Evolutionary conservation across 2,113 vertebrate genomes (phyloP).

Genomic region (Burhinus oedicnemus): DNA sequence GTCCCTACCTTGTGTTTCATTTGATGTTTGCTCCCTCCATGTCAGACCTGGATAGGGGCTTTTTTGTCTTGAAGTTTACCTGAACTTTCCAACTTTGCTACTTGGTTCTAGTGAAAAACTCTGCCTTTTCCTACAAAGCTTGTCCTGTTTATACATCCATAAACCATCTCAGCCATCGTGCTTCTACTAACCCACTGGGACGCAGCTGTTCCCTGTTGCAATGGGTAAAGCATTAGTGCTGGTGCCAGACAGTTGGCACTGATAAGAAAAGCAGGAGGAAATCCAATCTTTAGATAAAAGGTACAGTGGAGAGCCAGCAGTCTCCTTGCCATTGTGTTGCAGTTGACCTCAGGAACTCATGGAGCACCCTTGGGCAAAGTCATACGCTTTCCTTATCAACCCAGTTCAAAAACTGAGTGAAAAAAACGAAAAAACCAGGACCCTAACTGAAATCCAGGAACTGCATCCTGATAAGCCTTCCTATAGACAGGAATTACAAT

Average conservation of each 20-base stretch:
- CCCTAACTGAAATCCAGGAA: background rate
- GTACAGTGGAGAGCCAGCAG: background rate
- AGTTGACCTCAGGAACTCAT: background rate
- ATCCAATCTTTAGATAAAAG: background rate
- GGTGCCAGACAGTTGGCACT: background rate
- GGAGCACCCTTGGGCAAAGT: background rate
- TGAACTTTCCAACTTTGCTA: background rate
- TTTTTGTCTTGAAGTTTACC: background rate
- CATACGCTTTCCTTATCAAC: background rate
- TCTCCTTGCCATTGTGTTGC: background rate
- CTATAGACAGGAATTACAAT: background rate
- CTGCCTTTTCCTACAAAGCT: background rate
- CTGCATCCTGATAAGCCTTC: background rate
- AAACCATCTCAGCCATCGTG: rapidly evolving
- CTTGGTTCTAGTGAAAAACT: background rate
- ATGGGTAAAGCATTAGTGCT: background rate
- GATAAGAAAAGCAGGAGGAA: background rate
- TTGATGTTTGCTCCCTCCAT: background rate
- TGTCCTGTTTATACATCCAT: background rate
- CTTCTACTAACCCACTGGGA: background rate
- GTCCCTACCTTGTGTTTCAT: background rate
- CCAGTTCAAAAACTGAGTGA: background rate
- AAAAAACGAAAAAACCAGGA: background rate
- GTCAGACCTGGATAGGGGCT: background rate
- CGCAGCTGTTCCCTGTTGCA: background rate